Conservation (phyloP, 2,113 vertebrate species). For the Oxyruncus cristatus region DNA sequence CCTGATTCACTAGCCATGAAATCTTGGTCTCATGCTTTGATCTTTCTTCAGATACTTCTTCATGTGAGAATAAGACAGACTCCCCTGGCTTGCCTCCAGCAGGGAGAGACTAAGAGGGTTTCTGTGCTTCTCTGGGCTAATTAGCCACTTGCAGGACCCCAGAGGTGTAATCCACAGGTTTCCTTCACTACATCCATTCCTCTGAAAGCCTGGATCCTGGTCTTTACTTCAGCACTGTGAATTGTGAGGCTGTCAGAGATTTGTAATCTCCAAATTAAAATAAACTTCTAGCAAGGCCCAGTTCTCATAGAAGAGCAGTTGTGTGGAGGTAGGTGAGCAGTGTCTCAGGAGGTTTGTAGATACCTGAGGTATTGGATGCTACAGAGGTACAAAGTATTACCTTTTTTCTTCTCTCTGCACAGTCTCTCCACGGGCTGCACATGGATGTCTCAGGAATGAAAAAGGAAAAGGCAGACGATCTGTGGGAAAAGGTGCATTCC, state of each 20-base stretch:
- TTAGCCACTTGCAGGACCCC: conserved; percentile 1
- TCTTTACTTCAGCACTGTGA: not conserved
- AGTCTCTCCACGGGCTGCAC: not conserved
- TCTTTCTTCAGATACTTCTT: conserved; percentile 38
- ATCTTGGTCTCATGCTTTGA: conserved; percentile 41
- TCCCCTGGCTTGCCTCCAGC: conserved; percentile 27
- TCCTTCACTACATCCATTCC: not conserved
- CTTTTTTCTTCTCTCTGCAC: not conserved
- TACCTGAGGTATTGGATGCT: not conserved
- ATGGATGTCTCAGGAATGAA: not conserved
- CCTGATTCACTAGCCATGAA: conserved; percentile 26
- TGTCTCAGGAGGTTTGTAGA: not conserved
- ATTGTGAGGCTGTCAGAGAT: not conserved
- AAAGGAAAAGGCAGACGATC: not conserved
- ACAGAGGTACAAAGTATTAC: not conserved
- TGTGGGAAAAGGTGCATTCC: not conserved
- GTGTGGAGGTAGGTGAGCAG: not conserved
- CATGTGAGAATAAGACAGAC: not conserved
- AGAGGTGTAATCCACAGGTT: not conserved
- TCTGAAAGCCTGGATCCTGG: not conserved
- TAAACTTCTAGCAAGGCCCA: not conserved
- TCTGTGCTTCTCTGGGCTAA: not conserved
- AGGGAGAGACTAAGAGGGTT: not conserved
- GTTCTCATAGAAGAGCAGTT: accelerated
- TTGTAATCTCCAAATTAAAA: not conserved